Evolutionary conservation across 2,113 vertebrate species (phyloP).

Genomic region (Ailurus styani): DNA sequence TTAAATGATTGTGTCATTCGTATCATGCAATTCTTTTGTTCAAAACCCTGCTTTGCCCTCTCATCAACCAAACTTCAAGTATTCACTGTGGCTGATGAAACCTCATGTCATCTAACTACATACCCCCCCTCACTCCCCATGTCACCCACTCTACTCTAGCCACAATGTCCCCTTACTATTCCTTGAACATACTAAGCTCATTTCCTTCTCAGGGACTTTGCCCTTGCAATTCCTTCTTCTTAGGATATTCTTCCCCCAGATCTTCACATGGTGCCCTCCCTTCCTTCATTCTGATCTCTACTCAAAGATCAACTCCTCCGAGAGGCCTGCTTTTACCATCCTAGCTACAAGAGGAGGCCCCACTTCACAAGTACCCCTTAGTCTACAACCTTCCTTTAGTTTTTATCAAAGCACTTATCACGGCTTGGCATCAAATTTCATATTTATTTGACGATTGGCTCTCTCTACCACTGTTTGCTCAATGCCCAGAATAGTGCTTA

Average conservation of each 20-base stretch:
- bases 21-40: neutral
- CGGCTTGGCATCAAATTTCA: neutral
- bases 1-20: neutral
- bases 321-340: neutral
- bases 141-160: neutral
- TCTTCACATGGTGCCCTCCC: neutral
- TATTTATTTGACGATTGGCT: conserved; percentile 3
- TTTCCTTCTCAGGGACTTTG: neutral
- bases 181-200: neutral
- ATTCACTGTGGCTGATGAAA: neutral
- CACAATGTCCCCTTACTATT: neutral
- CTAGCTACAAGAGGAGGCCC: neutral
- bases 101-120: neutral
- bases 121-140: neutral
- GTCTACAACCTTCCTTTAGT: neutral
- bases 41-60: neutral
- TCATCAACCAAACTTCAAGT: neutral
- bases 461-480: neutral
- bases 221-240: neutral
- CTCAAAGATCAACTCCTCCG: neutral
- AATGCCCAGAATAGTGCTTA: neutral
- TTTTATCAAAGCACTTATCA: conserved; percentile 10
- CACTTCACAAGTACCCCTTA: neutral
- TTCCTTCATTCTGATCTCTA: neutral
- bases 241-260: neutral